Conservation (phyloP, 2,113 vertebrate genomes). For the Eubucco bourcierii region DNA sequence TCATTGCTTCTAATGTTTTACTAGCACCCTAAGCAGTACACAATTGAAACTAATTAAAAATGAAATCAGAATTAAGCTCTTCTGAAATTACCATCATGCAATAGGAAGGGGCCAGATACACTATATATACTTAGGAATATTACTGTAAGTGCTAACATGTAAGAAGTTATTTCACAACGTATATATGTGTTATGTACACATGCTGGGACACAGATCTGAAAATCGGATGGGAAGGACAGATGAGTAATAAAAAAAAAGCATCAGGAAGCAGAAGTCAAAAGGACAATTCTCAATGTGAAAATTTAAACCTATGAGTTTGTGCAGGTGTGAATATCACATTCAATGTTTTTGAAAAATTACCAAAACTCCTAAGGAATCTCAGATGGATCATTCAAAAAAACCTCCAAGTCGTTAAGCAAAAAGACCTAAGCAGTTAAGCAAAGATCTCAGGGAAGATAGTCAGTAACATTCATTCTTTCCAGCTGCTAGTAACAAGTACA, state of each 20-base stretch:
- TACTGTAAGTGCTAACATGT: neutral
- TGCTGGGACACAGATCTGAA: neutral
- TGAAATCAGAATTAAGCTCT: neutral
- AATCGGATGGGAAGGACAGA: neutral
- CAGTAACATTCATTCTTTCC: neutral
- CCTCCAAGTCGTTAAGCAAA: neutral
- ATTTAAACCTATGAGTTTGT: neutral
- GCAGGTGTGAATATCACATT: neutral
- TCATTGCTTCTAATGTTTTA: neutral
- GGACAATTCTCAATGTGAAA: accelerated
- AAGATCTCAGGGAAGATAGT: neutral
- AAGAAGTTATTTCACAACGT: neutral
- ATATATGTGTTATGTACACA: neutral
- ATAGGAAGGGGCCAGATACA: neutral
- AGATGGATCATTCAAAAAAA: neutral
- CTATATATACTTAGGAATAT: neutral
- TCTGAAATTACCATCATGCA: neutral
- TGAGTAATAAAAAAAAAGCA: neutral
- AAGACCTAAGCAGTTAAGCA: neutral
- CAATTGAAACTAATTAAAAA: neutral
- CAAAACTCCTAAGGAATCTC: neutral
- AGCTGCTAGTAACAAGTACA: neutral
- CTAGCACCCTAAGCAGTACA: neutral
- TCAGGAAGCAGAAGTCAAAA: neutral
- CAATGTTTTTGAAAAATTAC: neutral